Percentiles rank a stretch among this genome's conserved stretches.
Conservation (phyloP, 2,888 invertebrate genomes). For the Drosophila siamana region DNA sequence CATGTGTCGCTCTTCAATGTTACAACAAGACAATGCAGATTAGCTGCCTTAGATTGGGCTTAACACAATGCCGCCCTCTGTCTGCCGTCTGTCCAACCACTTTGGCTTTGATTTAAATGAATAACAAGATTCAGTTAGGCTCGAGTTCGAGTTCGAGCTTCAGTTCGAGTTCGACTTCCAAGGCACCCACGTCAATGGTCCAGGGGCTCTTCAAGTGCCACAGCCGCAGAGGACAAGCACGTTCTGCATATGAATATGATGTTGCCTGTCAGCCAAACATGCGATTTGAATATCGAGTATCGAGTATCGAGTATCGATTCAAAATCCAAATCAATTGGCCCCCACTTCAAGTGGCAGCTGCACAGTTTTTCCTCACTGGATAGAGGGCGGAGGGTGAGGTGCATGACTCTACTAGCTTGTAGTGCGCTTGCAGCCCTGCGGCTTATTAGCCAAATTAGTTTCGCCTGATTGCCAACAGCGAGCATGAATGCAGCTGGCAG, state of each 20-base stretch:
- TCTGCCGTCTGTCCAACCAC: conserved; percentile 20
- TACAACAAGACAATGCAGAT: conserved; percentile 67
- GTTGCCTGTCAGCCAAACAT: background rate
- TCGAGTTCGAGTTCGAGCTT: conserved; percentile 2
- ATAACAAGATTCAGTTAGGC: conserved; percentile 44
- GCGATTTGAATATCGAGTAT: conserved; percentile 37
- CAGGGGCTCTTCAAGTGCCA: conserved; percentile 41
- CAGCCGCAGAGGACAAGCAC: conserved; percentile 39
- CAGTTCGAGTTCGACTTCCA: background rate
- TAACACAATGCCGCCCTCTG: conserved; percentile 19
- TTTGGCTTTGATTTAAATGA: conserved; percentile 68
- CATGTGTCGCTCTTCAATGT: conserved; percentile 49
- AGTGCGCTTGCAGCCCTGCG: conserved; percentile 21
- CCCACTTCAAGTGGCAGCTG: conserved; percentile 36
- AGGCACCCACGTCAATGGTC: conserved; percentile 52
- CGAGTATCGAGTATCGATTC: conserved; percentile 54
- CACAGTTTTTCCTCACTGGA: conserved; percentile 2
- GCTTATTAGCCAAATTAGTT: conserved; percentile 63
- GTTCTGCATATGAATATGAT: conserved; percentile 69
- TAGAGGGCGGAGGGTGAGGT: conserved; percentile 33
- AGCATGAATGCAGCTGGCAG: conserved; percentile 23
- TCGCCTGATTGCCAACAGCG: conserved; percentile 48
- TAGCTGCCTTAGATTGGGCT: conserved; percentile 49
- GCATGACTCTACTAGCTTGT: too few relatives aligned
- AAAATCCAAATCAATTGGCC: conserved; percentile 41